Base-by-base conservation (phyloP, 2,888 invertebrate genomes). In the Tiliacea aurago region DNA sequence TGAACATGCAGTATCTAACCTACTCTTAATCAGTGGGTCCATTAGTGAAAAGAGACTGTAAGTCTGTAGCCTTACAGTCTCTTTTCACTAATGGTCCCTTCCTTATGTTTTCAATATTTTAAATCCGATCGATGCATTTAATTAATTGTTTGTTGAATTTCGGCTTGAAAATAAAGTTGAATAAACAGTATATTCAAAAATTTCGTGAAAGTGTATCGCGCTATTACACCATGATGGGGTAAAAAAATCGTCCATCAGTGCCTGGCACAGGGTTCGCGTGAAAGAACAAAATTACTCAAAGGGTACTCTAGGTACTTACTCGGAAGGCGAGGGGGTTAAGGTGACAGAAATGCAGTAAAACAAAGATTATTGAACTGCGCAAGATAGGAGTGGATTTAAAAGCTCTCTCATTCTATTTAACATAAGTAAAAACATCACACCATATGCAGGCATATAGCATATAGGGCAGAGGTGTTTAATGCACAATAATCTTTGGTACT, bases 261-360 rank as follows among this genome's bases (percentile, higher is more conserved):
- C 82, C 82, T 61, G 82, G 82, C 53, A 81, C 84, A 68, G 66
- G 43, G 66, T 47, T 78, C 73, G 68, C 84, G 82, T 76, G 70
- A 81, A 68, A 23, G 18, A 72, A 65, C 37, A 15, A 56, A n/a
- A 70, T 51, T 64, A 61, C 56, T 65, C 47, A 53, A 65, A 62
- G 72, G 68, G 65, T 58, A 53, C 61, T 62, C 33, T 33, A n/a
- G 20, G 51, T 51, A 56, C 43, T 64, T 18, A 49, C 43, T 61
- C 47, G 51, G 15, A 58, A 45, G 23, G 5, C 37, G 13, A 41
- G 18, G 69, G 69, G 72, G 51, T 37, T 43, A 47, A 28, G n/a
- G 64, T 59, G 76, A 11, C 43, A 51, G 13, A 37, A 43, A 56
- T 51, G 23, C n/a, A n/a, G 53, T 73, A 53, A 78, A 64, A 76